Evolutionary conservation across 53 echinoderm and acorn worm species (phyloP), one percentile per base, ranked within the genome.

Genomic region (Holothuria scabra): DNA sequence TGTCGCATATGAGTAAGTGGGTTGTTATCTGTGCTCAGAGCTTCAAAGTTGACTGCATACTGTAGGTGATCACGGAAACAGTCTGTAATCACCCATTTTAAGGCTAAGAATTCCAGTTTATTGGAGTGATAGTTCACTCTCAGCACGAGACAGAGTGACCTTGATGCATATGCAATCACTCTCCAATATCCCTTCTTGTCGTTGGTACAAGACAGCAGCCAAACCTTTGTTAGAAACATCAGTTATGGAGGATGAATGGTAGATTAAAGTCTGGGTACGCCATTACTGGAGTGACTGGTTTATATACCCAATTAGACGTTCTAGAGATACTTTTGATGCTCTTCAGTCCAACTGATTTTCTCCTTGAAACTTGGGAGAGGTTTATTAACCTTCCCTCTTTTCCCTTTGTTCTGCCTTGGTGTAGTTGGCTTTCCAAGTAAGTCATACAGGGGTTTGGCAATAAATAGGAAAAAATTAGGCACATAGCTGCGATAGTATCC

Each of bases 1-100:
- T n/a, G n/a, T n/a, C n/a, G 83, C 23, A 92, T 65, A 64, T 88
- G 88, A 3, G 85, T 91, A 8, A 91, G 85, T n/a, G 91, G 91
- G 37, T 91, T 84, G 35, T 91, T 91, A 56, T 91, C 87, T 23
- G 84, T 88, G 74, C n/a, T n/a, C n/a, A 64, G 88, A 0, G 49
- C 75, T 7, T 34, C 24, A 16, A 71, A 71, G 71, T 19, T 37
- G 35, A 5, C 26, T 28, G 87, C 78, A 64, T 70, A 83, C 58
- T 87, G 81, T 21, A 82, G 61, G 35, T 87, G 82, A 28, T 69
- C 82, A 34, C 67, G 0, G 62, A 88, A 88, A 18, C 74, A 34
- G 62, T 75, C 83, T 4, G 84, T 75, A 21, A 80, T 32, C 3
- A 80, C 65, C 80, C 59, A 84, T 19, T 76, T 82, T 14, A 87